Base-by-base conservation (phyloP, 1,140 invertebrate species). In the Ladona fulva region DNA sequence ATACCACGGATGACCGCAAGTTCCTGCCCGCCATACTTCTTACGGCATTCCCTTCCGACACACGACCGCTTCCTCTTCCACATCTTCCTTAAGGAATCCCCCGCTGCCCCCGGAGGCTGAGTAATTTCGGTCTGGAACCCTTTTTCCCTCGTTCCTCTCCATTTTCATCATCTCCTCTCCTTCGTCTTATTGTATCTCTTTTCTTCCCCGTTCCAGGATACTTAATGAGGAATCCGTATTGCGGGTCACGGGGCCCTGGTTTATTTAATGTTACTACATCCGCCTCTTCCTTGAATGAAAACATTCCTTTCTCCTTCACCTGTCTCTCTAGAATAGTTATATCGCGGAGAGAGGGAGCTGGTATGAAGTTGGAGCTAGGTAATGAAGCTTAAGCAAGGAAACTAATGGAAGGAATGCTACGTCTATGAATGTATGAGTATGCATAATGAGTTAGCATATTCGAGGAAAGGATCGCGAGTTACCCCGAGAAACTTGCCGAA, bases 31-130 rank as follows among this genome's bases (percentile, higher is more conserved):
- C 52, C 52, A 66, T 16, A 12, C 52, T 6, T 66, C 52, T 22
- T 66, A 19, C 52, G n/a, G 52, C 52, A 22, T 22, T 22, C 16
- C 52, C 52, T 66, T 22, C 16, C n/a, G 52, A 16, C 52, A 19
- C 52, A 19, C 52, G 52, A 22, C 52, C n/a, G 52, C 52, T 22
- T 66, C 19, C 44, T 52, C 19, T 52, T 52, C 44, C 44, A 52
- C 19, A 52, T 52, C 44, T 52, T 52, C 52, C 52, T 66, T 66
- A 66, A 66, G 52, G 52, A 66, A 66, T 66, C 52, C 52, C 44
- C 44, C 10, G 10, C 10, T 16, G 29, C 29, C 29, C 12, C 52
- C 52, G 16, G 52, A 66, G 52, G 52, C 44, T 19, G 10, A 11
- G 44, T 66, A 66, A 66, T 66, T 66, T 66, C 52, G 14, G n/a